phyloP scores from a whole-genome alignment of 2,113 vertebrate genomes.

The Grallaria varia region DNA sequence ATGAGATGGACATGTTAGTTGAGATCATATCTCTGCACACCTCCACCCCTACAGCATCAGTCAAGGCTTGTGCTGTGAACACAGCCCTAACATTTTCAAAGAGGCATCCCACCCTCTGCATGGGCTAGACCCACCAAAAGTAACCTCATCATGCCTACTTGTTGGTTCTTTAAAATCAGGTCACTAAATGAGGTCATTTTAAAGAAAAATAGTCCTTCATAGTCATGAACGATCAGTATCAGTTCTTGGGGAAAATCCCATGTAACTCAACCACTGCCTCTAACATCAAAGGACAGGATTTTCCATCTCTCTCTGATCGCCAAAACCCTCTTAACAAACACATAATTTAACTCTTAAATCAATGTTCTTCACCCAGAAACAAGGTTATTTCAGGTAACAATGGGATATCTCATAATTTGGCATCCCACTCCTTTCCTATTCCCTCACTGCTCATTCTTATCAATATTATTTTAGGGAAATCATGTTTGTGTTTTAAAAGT shows the following conservation, averaged over 20 bases:
- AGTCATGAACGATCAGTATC: neutral
- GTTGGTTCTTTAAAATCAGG: neutral
- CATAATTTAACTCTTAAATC: neutral
- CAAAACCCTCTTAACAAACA: neutral
- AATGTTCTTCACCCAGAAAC: neutral
- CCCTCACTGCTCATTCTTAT: neutral
- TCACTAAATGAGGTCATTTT: neutral
- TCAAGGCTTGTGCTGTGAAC: neutral
- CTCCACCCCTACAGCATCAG: neutral
- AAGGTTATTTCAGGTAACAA: neutral
- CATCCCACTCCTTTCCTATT: neutral
- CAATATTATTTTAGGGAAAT: neutral
- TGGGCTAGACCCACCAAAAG: neutral
- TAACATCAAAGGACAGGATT: neutral
- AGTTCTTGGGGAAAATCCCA: conserved; percentile 45
- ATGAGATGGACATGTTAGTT: rapidly evolving
- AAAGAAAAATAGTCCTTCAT: neutral
- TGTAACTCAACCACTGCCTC: neutral
- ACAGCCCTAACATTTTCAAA: neutral
- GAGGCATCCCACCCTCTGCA: neutral
- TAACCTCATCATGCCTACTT: neutral
- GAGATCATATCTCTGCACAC: neutral
- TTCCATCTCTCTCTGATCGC: conserved; percentile 12
- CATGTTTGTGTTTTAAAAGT: neutral
- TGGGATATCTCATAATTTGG: neutral